Conservation (phyloP, 1,140 invertebrate genomes). For the Mycetomoellerius zeteki region DNA sequence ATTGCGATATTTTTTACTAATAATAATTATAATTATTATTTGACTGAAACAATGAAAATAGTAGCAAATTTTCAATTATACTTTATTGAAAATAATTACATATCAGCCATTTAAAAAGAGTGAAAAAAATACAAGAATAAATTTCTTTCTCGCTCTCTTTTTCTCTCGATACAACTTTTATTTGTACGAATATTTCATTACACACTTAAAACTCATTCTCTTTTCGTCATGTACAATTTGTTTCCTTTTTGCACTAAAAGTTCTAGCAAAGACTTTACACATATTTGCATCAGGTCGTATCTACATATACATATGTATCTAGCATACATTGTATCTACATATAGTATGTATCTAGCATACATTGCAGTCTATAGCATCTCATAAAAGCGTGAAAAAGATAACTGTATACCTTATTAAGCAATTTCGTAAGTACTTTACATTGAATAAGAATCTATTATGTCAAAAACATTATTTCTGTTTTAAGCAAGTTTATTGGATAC, state of each 20-base stretch:
- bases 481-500: not conserved
- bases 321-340: not conserved
- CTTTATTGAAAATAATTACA: not conserved
- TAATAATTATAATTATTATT: not conserved
- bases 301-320: too few relatives aligned
- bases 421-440: conserved; percentile 33
- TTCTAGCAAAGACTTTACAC: conserved; percentile 14
- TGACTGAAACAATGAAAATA: not conserved
- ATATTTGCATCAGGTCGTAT: not conserved
- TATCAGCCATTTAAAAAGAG: not conserved
- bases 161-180: not conserved
- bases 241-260: not conserved
- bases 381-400: conserved; percentile 40
- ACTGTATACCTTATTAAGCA: conserved; percentile 41
- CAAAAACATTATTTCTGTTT: conserved; percentile 25
- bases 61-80: not conserved
- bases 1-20: not conserved
- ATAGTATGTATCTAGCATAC: not conserved
- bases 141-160: not conserved
- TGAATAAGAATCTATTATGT: not conserved
- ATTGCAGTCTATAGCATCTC: conserved; percentile 5
- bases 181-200: not conserved
- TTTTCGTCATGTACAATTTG: not conserved
- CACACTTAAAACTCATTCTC: conserved; percentile 24
- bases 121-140: not conserved